Evolutionary conservation across 2,797 vertebrate genomes (phyloP).

Genomic region (Gouania willdenowi): DNA sequence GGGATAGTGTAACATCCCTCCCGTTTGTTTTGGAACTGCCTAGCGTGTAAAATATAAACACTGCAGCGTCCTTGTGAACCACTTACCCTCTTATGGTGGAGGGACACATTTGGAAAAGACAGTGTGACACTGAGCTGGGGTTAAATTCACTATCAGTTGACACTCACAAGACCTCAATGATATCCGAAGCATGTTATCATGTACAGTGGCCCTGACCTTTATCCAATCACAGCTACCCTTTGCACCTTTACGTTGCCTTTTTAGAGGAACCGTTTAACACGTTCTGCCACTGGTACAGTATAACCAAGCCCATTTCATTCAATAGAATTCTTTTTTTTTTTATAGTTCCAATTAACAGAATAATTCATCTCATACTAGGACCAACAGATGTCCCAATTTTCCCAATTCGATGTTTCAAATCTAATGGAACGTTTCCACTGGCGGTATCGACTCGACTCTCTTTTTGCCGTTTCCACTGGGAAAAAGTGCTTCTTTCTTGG

Average conservation of each 20-base stretch:
- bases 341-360: too few relatives aligned
- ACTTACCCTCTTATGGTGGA: conserved; percentile 1
- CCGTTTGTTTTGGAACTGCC: neutral
- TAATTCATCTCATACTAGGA: too few relatives aligned
- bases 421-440: too few relatives aligned
- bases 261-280: conserved; percentile 4
- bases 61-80: neutral
- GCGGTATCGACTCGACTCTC: too few relatives aligned
- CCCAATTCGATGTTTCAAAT: too few relatives aligned
- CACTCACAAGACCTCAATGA: conserved; percentile 36
- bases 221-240: conserved; percentile 2
- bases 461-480: too few relatives aligned
- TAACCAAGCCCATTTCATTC: too few relatives aligned
- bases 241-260: conserved; percentile 4
- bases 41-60: neutral
- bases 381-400: too few relatives aligned
- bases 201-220: conserved; percentile 15
- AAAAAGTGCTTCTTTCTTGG: too few relatives aligned
- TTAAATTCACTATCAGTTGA: conserved; percentile 22
- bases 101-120: neutral
- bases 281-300: neutral
- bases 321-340: too few relatives aligned
- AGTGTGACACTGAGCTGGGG: neutral
- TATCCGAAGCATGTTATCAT: conserved; percentile 16
- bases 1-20: neutral